A percentile compares a stretch with the other conserved stretches of the same genome.
Conservation (phyloP, 2,797 vertebrate genomes). For the Coluber constrictor region DNA sequence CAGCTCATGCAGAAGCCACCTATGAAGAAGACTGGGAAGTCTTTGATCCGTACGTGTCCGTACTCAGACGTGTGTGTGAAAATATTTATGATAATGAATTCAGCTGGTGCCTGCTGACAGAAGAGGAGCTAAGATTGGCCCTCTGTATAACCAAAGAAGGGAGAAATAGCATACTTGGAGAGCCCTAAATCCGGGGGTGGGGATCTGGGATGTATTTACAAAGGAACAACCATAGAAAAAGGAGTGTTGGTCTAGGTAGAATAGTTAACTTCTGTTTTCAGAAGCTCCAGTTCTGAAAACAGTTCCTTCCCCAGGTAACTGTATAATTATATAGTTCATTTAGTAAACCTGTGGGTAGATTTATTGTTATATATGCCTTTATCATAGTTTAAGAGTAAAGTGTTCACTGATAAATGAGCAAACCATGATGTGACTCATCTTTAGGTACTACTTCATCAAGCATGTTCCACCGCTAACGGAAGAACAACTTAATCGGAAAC, state of each 20-base stretch:
- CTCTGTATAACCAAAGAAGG: not conserved
- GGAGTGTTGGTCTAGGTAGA: not conserved
- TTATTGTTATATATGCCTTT: not conserved
- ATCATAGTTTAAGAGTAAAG: not conserved
- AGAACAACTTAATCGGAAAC: constrained; percentile 96
- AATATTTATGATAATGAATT: not conserved
- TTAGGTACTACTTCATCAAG: constrained; percentile 98
- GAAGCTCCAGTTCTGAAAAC: not conserved
- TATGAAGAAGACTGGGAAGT: constrained; percentile 99
- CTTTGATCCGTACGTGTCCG: constrained; percentile 93
- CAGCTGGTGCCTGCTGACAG: not conserved
- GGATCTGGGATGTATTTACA: not conserved
- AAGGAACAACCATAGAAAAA: not conserved
- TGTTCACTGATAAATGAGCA: not conserved
- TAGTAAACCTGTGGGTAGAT: not conserved
- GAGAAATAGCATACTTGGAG: not conserved
- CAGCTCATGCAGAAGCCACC: constrained; percentile 87
- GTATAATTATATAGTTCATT: not conserved
- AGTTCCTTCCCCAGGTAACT: not conserved
- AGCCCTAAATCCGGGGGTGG: not conserved
- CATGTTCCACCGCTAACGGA: constrained; percentile 96
- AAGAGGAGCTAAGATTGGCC: not conserved
- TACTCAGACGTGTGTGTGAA: not conserved
- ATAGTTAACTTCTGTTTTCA: not conserved
- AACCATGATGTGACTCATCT: constrained; percentile 14